Evolutionary conservation across 2,113 vertebrate genomes (phyloP), one percentile per base, ranked within the genome.

Genomic region (Pterophyllum scalare): DNA sequence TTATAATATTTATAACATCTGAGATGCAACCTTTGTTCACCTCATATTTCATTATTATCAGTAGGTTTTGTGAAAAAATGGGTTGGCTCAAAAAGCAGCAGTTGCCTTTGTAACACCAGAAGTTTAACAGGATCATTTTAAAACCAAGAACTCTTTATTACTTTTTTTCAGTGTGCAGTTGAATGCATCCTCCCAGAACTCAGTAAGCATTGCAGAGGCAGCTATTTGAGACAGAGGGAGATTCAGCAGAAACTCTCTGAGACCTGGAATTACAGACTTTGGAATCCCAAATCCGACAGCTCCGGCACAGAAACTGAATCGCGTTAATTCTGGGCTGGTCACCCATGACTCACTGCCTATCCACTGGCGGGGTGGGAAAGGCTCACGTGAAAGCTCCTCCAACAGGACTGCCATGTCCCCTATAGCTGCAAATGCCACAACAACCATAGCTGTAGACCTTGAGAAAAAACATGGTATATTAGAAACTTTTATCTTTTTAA

Each of bases 151-250:
- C 9, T 26, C 2, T 24, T 43, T 83, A 61, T 91, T 70, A 93
- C 93, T 75, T 86, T 72, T 78, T n/a, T 8, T 24, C 58, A 96
- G 67, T 9, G 17, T 87, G 82, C 95, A 96, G 31, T 77, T 87
- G 70, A 96, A 96, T 11, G 84, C 38, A 9, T 60, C 88, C 77
- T 95, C 94, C 95, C 95, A 95, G 40, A 96, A 94, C 81, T 95
- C 89, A 22, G 87, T 90, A 6, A 96, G 59, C 33, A 94, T 0
- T 1, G 87, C 20, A 0, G 93, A 94, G 7, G 70, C 67, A 28
- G 86, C 46, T 6, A 74, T 90, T 82, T 92, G 20, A 5, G 64
- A 11, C 1, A 83, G 81, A 52, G 90, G 80, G 14, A 94, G 84
- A 58, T 92, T 88, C 20, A 94, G 9, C 19, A 96, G 38, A 59